Percentiles rank a stretch among this genome's conserved stretches.
phyloP scores from a whole-genome alignment of 1,140 invertebrate genomes.

The Megalonaias nervosa region DNA sequence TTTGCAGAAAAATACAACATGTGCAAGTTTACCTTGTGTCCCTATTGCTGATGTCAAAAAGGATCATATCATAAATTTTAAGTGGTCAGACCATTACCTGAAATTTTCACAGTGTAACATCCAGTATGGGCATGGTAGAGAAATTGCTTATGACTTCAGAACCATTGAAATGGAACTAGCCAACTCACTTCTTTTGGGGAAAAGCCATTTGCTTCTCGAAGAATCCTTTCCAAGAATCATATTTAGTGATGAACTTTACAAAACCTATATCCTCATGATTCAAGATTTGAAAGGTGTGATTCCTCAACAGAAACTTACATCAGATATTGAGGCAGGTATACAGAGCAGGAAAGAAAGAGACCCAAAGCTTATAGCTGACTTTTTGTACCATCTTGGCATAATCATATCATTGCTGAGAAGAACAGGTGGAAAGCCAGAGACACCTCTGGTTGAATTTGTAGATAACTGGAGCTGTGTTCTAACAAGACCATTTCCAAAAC shows the following conservation, averaged over 20 bases:
- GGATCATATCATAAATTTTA: conserved; percentile 1
- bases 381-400: conserved; percentile 22
- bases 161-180: conserved; percentile 25
- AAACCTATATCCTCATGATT: conserved; percentile 5
- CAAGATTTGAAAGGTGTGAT: conserved; percentile 1
- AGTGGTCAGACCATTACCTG: not conserved
- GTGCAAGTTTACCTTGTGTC: conserved; percentile 7
- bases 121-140: conserved; percentile 13
- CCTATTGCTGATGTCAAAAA: conserved; percentile 12
- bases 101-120: conserved; percentile 15
- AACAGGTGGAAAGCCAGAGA: conserved; percentile 12
- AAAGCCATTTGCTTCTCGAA: not conserved
- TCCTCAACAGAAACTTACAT: conserved; percentile 11
- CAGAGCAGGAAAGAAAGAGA: not conserved
- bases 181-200: not conserved
- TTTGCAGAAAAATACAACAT: not conserved
- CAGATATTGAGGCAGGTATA: conserved; percentile 1
- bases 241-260: conserved; percentile 30
- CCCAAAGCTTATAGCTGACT: conserved; percentile 12
- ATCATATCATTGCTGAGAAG: conserved; percentile 25
- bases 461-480: conserved; percentile 1
- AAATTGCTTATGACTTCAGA: conserved; percentile 17
- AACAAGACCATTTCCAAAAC: conserved; percentile 8
- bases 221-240: conserved; percentile 9
- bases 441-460: conserved; percentile 4